phyloP scores from a whole-genome alignment of 2,888 invertebrate species.

The Galeruca laticollis region DNA sequence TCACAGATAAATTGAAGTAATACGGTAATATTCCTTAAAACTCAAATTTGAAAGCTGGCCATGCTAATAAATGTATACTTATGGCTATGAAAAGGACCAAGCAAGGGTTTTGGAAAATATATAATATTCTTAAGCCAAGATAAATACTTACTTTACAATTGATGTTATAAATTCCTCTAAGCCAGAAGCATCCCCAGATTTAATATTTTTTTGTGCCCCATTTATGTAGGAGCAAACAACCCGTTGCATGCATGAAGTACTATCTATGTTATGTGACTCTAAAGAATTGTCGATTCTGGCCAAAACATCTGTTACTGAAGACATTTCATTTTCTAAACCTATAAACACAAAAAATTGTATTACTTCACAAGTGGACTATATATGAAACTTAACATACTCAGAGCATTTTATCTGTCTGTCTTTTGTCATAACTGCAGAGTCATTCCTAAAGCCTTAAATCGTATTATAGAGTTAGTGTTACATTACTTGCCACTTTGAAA shows the following conservation, averaged over 20 bases:
- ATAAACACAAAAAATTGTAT: conserved; percentile 38
- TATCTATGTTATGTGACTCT: conserved; percentile 78
- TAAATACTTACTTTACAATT: conserved; percentile 71
- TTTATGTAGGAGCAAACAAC: conserved; percentile 80
- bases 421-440: too few relatives aligned
- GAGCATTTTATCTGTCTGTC: too few relatives aligned
- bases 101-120: too few relatives aligned
- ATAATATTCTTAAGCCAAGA: too few relatives aligned
- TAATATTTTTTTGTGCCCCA: conserved; percentile 75
- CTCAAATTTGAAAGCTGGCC: too few relatives aligned
- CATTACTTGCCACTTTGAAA: too few relatives aligned
- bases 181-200: conserved; percentile 73
- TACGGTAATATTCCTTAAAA: too few relatives aligned
- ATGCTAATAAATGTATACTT: neutral
- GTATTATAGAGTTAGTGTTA: too few relatives aligned
- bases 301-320: conserved; percentile 75
- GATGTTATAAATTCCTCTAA: conserved; percentile 74
- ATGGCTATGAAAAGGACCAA: neutral
- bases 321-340: conserved; percentile 64
- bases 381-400: too few relatives aligned
- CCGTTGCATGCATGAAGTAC: conserved; percentile 78
- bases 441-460: too few relatives aligned
- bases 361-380: too few relatives aligned
- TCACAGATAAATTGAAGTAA: too few relatives aligned
- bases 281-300: conserved; percentile 76